A percentile compares a stretch with the other conserved stretches of the same genome.
These are phyloP conservation scores for Calliphora vomitoria DNA, from an alignment of 2,888 invertebrate genomes.

Conservation along the genomic window DNA sequence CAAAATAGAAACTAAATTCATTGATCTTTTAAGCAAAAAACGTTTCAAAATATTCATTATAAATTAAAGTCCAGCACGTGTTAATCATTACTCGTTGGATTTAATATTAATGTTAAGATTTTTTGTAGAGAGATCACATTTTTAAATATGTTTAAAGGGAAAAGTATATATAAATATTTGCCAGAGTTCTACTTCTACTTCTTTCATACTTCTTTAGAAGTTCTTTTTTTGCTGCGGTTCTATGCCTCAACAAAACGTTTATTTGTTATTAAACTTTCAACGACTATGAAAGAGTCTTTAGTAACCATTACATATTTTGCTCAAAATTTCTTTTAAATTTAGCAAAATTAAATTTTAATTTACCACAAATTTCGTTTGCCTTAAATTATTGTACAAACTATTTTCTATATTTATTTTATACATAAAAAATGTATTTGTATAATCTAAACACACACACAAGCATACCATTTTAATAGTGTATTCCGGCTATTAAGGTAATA, in stretches of 20 bases:
- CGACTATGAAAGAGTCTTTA: no score
- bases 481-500: slow-evolving; percentile 73
- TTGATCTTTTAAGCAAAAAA: neutral
- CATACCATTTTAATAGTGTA: slow-evolving; percentile 69
- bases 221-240: no score
- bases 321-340: neutral
- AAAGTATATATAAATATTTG: no score
- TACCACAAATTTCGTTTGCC: neutral
- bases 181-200: no score
- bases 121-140: neutral
- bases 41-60: neutral
- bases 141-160: no score
- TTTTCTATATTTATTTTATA: neutral
- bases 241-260: no score
- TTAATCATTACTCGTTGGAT: slow-evolving; percentile 3
- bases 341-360: neutral
- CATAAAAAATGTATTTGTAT: slow-evolving; percentile 17
- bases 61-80: neutral
- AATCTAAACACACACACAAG: slow-evolving; percentile 21
- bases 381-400: neutral
- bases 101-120: neutral
- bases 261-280: no score
- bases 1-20: neutral
- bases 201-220: neutral
- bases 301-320: no score